Conservation (phyloP, 2,888 invertebrate species). For the Acholoe squamosa region DNA sequence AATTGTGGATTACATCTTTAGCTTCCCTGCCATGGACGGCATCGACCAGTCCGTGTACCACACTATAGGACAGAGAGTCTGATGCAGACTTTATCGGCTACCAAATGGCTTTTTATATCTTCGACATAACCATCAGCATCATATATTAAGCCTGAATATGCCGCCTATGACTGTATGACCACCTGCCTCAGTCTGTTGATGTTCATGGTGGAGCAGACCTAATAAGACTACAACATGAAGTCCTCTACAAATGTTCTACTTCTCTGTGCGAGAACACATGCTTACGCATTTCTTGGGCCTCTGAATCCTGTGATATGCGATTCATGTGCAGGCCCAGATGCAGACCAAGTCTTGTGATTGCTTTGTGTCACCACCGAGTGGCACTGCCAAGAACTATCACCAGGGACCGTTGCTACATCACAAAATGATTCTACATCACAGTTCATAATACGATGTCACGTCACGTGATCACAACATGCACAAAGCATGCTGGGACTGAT, state of each 20-base stretch:
- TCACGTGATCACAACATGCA: not conserved
- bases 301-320: conserved; percentile 48
- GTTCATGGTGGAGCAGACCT: not conserved
- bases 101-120: no score
- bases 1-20: no score
- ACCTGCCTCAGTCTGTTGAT: not conserved
- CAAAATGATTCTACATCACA: not conserved
- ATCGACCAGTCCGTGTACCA: no score
- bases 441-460: not conserved
- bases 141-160: no score
- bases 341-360: conserved; percentile 28
- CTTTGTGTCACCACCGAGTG: conserved; percentile 17
- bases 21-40: no score
- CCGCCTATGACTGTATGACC: no score
- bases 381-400: not conserved
- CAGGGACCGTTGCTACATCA: conserved; percentile 13
- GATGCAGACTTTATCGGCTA: no score
- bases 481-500: conserved; percentile 3
- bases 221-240: no score
- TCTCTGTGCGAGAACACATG: not conserved
- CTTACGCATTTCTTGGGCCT: conserved; percentile 51
- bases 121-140: no score
- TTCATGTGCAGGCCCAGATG: conserved; percentile 20
- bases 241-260: not conserved
- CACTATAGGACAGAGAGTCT: no score